These are phyloP conservation scores for Halictus rubicundus DNA, from an alignment of 1,140 invertebrate genomes.

Conservation along the genomic window DNA sequence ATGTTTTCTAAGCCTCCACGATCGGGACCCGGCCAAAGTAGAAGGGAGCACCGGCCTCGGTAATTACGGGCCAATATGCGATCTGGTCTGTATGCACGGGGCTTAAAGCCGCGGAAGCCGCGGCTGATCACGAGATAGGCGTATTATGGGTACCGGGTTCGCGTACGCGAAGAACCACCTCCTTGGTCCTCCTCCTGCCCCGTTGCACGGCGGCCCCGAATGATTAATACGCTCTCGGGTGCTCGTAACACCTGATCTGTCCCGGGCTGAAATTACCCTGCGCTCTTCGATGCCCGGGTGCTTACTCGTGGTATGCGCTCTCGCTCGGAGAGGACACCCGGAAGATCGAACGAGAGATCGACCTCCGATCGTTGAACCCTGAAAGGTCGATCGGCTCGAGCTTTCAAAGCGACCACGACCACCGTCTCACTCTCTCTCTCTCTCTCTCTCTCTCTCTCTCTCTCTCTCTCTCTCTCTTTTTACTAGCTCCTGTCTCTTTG, in stretches of 20 bases:
- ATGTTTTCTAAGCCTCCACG: constrained; percentile 54
- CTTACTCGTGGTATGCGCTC: constrained; percentile 4
- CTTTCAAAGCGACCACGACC: constrained; percentile 14
- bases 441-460: too few species aligned
- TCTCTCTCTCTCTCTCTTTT: too few species aligned
- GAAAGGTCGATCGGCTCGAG: constrained; percentile 35
- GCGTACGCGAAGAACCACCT: constrained; percentile 40
- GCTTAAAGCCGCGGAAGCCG: constrained; percentile 49
- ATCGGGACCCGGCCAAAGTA: constrained; percentile 32
- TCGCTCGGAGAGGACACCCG: constrained; percentile 49
- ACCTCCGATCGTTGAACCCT: constrained; percentile 59
- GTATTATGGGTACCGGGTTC: constrained; percentile 73
- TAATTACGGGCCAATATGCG: constrained; percentile 76
- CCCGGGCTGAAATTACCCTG: constrained; percentile 61
- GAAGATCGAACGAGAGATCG: constrained; percentile 55
- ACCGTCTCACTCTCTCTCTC: too few species aligned
- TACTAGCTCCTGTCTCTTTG: too few species aligned
- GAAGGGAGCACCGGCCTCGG: constrained; percentile 56
- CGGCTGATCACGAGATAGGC: constrained; percentile 74
- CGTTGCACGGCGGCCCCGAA: constrained; percentile 23
- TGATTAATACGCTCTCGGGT: constrained; percentile 65
- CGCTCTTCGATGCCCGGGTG: constrained; percentile 44
- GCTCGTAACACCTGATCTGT: constrained; percentile 69
- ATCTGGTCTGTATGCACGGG: constrained; percentile 65
- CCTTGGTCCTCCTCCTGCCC: constrained; percentile 35